phyloP scores from a whole-genome alignment of 2,113 vertebrate species.

The Eurypyga helias region DNA sequence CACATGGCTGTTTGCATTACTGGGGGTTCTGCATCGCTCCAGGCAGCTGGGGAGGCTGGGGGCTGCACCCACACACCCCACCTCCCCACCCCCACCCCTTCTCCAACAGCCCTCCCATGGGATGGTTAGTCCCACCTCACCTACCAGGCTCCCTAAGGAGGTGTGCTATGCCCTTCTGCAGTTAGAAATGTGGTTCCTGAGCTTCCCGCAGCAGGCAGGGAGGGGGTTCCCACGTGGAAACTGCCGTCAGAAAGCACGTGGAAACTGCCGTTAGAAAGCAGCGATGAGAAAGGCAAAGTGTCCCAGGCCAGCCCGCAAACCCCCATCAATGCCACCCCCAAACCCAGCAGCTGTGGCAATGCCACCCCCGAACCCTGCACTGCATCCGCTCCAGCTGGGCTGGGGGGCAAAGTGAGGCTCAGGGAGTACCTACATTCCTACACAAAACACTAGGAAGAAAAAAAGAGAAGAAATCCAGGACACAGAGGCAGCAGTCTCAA shows the following conservation, averaged over 20 bases:
- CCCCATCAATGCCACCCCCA: not conserved
- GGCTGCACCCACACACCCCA: not conserved
- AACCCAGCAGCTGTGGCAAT: not conserved
- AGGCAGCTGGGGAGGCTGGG: not conserved
- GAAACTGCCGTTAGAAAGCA: not conserved
- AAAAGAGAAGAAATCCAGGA: not conserved
- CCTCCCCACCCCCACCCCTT: not conserved
- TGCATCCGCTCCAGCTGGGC: not conserved
- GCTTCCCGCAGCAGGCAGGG: not conserved
- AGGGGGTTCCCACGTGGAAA: rapidly evolving
- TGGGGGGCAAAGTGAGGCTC: not conserved
- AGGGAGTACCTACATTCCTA: not conserved
- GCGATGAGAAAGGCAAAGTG: not conserved
- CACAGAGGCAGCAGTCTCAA: not conserved
- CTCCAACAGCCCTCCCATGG: not conserved
- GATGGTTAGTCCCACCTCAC: no score
- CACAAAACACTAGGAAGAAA: not conserved
- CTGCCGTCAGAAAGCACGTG: rapidly evolving
- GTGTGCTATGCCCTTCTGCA: not conserved
- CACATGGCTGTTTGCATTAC: not conserved
- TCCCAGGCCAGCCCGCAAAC: rapidly evolving
- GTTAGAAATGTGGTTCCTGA: rapidly evolving
- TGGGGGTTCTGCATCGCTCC: not conserved
- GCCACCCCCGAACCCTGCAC: no score
- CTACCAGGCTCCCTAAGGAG: rapidly evolving